Evolutionary conservation across 2,888 invertebrate genomes (phyloP), one percentile per base, ranked within the genome.

Genomic region (Mythimna pallens): DNA sequence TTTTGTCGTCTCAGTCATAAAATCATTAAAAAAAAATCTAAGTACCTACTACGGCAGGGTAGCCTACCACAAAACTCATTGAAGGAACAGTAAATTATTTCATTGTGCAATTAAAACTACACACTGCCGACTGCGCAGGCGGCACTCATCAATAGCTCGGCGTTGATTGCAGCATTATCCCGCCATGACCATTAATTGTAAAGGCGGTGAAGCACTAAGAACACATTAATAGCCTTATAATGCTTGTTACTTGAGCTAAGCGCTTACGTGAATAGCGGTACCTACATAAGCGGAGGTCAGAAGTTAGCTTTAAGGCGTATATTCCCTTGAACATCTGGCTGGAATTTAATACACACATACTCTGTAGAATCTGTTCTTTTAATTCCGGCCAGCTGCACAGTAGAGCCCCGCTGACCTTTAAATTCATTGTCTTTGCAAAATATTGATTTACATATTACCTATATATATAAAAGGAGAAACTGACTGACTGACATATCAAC

Each of bases 241-340:
- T 64, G 3, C 71, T 62, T 40, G 65, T 78, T 57, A 62, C 78
- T 47, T 57, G 20, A 52, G 30, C 22, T 64, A 43, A 63, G 58
- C 54, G 17, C 10, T 10, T 30, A 50, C 47, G 25, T 52, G 43
- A 64, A 79, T 73, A 63, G 62, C 50, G 40, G 78, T 30, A 25
- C 22, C 10, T 36, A 22, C n/a, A 14, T 34, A 25, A 8, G 10
- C 9, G 2, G 14, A 54, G 47, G 57, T 64, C 50, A 59, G 30
- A 63, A 47, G 61, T 25, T 52, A 3, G 50, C 12, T 12, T 30
- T 30, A 30, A 30, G 3, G 30, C 30, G 30, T 30, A 3, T 3
- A 30, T 2, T 30, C 30, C 30, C 30, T 2, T 30, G 30, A 30
- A 30, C 30, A 30, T 30, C 3, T 30, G 30, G 3, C 30, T 3